Evolutionary conservation across 1,140 invertebrate species (phyloP).

Genomic region (Drosophila fuyamai): DNA sequence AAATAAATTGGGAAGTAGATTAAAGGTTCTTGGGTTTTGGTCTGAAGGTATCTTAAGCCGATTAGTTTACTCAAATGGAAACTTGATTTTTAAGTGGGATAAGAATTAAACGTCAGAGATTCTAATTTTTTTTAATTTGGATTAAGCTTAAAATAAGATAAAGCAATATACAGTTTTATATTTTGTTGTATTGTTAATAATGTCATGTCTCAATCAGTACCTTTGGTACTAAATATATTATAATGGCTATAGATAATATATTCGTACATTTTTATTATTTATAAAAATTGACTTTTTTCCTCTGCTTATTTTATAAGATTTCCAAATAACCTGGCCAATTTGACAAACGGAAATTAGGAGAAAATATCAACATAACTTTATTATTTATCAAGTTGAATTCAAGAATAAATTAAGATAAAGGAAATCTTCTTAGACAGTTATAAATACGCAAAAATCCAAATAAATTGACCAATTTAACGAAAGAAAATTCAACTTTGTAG

Average conservation of each 20-base stretch:
- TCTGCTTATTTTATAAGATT: too few species aligned
- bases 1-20: conserved; percentile 18
- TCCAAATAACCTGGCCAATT: not conserved
- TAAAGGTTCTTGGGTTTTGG: conserved; percentile 10
- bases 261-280: too few species aligned
- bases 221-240: too few species aligned
- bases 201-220: too few species aligned
- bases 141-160: too few species aligned
- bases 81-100: not conserved
- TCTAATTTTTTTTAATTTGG: not conserved
- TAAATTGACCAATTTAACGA: conserved; percentile 5
- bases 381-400: too few species aligned
- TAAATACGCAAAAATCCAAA: not conserved
- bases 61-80: conserved; percentile 11
- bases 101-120: not conserved
- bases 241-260: too few species aligned
- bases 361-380: not conserved
- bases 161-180: too few species aligned
- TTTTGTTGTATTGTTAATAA: too few species aligned
- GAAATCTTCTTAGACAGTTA: not conserved
- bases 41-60: conserved; percentile 1
- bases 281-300: too few species aligned
- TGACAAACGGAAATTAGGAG: not conserved
- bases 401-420: too few species aligned
- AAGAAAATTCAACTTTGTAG: not conserved